A percentile compares a stretch with the other conserved stretches of the same genome.
These are phyloP conservation scores for Lycaon pictus DNA, from an alignment of 2,113 vertebrate species.

Conservation along the genomic window DNA sequence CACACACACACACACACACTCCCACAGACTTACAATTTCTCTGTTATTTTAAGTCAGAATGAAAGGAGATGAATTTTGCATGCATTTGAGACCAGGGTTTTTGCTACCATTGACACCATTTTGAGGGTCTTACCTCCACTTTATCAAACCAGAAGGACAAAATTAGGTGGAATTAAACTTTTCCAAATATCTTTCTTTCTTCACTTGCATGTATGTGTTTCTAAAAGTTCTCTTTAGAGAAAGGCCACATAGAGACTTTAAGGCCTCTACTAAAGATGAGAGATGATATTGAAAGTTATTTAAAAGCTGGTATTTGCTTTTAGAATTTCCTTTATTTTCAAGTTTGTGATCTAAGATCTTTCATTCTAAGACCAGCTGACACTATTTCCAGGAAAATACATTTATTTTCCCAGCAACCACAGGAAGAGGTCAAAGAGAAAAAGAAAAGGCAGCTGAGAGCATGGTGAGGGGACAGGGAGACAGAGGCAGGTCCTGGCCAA, in stretches of 20 bases:
- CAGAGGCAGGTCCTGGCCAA: not conserved
- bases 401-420: too few species aligned
- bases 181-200: not conserved
- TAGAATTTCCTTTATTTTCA: conserved; percentile 47
- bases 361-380: not conserved
- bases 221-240: not conserved
- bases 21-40: not conserved
- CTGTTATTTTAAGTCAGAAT: conserved; percentile 51
- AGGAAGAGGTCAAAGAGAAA: not conserved
- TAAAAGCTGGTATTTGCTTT: conserved; percentile 30
- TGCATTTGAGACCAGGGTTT: not conserved
- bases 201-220: not conserved
- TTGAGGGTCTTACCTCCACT: not conserved
- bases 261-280: not conserved
- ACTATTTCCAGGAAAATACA: not conserved
- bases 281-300: conserved; percentile 30
- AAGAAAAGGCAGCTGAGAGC: not conserved
- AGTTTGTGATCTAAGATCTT: not conserved
- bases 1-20: not conserved
- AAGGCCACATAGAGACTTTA: not conserved
- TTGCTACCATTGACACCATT: not conserved
- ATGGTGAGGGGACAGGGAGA: fast-evolving
- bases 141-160: conserved; percentile 12
- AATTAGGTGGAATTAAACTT: not conserved
- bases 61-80: not conserved